Evolutionary conservation across 1,140 invertebrate species (phyloP).

Genomic region (Pantala flavescens): DNA sequence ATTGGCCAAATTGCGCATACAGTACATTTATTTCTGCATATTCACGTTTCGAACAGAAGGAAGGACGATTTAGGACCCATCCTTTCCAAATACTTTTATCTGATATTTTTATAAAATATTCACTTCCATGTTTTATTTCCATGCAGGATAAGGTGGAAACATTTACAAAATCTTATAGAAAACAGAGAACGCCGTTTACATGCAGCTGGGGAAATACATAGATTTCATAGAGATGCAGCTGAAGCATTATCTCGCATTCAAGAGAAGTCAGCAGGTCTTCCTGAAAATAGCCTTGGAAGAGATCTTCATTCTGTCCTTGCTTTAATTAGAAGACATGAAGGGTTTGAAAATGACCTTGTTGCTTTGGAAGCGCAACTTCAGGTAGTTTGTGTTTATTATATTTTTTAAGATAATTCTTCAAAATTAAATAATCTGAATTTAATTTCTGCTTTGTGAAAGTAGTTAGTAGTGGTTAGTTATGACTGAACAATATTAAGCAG

Average conservation of each 20-base stretch:
- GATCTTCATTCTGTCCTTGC: constrained; percentile 81
- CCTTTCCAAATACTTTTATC: too few species aligned
- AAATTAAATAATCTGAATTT: neutral
- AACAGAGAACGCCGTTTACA: constrained; percentile 73
- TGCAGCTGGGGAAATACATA: constrained; percentile 90
- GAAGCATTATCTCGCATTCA: constrained; percentile 84
- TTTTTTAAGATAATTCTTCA: neutral
- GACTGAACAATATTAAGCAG: too few species aligned
- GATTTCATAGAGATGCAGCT: constrained; percentile 91
- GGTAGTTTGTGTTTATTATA: constrained; percentile 24
- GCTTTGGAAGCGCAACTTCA: constrained; percentile 88
- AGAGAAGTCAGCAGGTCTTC: constrained; percentile 71
- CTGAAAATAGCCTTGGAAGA: constrained; percentile 65
- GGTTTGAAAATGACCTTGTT: constrained; percentile 89
- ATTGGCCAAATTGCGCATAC: too few species aligned
- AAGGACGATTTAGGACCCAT: too few species aligned
- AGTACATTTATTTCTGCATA: too few species aligned
- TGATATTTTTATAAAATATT: too few species aligned
- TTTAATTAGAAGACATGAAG: constrained; percentile 78
- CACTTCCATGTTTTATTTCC: too few species aligned
- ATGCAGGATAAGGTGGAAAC: constrained; percentile 72
- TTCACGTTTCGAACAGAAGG: too few species aligned
- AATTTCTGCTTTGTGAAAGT: too few species aligned
- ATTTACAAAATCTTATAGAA: constrained; percentile 73
- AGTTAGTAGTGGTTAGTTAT: too few species aligned